Percentiles rank a stretch among this genome's conserved stretches.
phyloP scores from a whole-genome alignment of 2,113 vertebrate genomes.

The Cyprinodon tularosa region DNA sequence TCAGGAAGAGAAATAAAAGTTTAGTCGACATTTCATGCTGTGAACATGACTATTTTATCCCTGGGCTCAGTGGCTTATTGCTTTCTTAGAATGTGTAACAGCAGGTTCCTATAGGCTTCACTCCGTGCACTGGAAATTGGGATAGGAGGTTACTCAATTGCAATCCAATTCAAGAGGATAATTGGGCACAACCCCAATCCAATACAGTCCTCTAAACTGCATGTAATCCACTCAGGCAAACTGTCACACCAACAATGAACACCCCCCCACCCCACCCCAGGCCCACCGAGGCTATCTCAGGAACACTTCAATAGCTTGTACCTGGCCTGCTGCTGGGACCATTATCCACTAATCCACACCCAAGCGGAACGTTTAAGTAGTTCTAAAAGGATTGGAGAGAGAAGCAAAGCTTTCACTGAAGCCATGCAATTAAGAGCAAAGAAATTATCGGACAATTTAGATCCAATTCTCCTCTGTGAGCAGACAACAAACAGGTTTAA shows the following conservation, averaged over 20 bases:
- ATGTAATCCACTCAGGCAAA: slow-evolving; percentile 82
- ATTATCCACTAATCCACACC: slow-evolving; percentile 79
- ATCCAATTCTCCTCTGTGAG: slow-evolving; percentile 48
- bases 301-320: slow-evolving; percentile 75
- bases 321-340: slow-evolving; percentile 69
- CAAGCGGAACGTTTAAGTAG: slow-evolving; percentile 68
- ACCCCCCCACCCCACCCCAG: slow-evolving; percentile 53
- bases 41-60: slow-evolving; percentile 53
- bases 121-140: slow-evolving; percentile 70
- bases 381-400: slow-evolving; percentile 71
- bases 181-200: slow-evolving; percentile 75
- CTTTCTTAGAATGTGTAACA: slow-evolving; percentile 44
- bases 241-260: slow-evolving; percentile 77
- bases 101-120: slow-evolving; percentile 53
- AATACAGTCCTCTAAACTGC: slow-evolving; percentile 78
- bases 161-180: slow-evolving; percentile 75
- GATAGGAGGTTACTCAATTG: slow-evolving; percentile 72
- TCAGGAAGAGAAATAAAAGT: slow-evolving; percentile 9
- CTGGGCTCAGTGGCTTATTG: slow-evolving; percentile 54
- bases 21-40: slow-evolving; percentile 29
- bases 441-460: slow-evolving; percentile 67
- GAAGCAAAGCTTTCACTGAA: slow-evolving; percentile 61
- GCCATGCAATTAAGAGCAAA: slow-evolving; percentile 65
- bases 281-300: slow-evolving; percentile 67
- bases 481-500: slow-evolving; percentile 28